Base-by-base conservation (phyloP, 2,888 invertebrate species). In the Cotesia congregata region DNA sequence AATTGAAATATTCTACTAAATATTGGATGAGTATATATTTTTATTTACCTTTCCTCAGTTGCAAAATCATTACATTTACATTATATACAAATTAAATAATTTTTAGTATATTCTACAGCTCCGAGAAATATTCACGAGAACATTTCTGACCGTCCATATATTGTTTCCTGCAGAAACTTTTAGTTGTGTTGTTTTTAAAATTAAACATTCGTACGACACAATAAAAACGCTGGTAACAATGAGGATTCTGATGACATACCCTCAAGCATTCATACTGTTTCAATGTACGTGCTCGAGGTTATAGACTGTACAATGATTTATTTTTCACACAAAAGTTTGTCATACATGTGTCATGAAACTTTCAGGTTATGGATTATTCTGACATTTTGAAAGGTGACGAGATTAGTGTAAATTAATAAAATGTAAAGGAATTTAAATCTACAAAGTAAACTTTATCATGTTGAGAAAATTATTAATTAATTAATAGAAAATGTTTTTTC, bases 271-370 rank as follows among this genome's bases (percentile, higher is more conserved):
- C 50, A 50, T 50, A 50, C 50, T 12, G 50, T 12, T 50, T 12
- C 3, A 50, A 7, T 12, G 9, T 50, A 50, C 12, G 7, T 7
- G 9, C 50, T 50, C 50, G 50, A 50, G 50, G 50, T 50, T 50
- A 50, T 50, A 50, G 50, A 50, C 50, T 50, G 50, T 50, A 50
- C 50, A 50, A 7, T 50, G 50, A 50, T 50, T 50, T 50, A 50
- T 50, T 50, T 50, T 50, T 50, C 50, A 50, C 50, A 50, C 50
- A 50, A 50, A 50, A 50, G 50, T 50, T 50, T 50, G 50, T 50
- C 50, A 50, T 50, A 50, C 50, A 50, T 50, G 50, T 50, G 50
- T 50, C 50, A 12, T 12, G 50, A 12, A 50, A 50, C 50, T 50
- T 50, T 50, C 50, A 50, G 7, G 50, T 50, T 12, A 50, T 50